Conservation (phyloP, 2,113 vertebrate species). For the Caracal caracal region DNA sequence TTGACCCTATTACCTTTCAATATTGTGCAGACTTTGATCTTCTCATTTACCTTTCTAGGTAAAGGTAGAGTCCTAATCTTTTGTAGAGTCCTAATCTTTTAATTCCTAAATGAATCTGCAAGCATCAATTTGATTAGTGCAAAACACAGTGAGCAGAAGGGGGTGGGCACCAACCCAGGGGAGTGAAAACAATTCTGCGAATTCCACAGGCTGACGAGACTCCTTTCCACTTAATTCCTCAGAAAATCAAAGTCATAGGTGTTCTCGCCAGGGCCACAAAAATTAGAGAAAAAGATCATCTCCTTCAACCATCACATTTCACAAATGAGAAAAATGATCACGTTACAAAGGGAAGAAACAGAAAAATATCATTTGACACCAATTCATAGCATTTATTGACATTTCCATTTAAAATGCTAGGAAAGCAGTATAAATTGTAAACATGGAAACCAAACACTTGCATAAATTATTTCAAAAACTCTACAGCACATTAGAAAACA, state of each 20-base stretch:
- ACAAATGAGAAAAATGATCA: neutral
- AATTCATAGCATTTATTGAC: constrained; percentile 81
- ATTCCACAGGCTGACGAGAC: neutral
- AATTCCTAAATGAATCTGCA: neutral
- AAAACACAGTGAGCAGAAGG: neutral
- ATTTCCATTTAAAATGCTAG: constrained; percentile 80
- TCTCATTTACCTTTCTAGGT: neutral
- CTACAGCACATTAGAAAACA: constrained; percentile 82
- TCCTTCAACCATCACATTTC: neutral
- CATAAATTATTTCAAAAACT: constrained; percentile 80
- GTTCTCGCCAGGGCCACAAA: neutral
- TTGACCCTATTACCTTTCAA: constrained; percentile 18
- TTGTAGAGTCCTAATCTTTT: constrained; percentile 21
- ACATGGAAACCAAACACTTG: constrained; percentile 82
- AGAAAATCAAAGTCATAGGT: neutral
- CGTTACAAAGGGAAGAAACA: constrained; percentile 47
- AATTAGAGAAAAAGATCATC: neutral
- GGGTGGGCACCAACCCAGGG: accelerated
- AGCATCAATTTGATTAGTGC: neutral
- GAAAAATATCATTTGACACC: constrained; percentile 71
- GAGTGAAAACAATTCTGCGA: neutral
- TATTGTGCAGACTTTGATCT: neutral
- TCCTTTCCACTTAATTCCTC: neutral
- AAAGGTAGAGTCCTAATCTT: neutral
- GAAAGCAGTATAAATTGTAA: constrained; percentile 83